A percentile compares a stretch with the other conserved stretches of the same genome.
phyloP scores from a whole-genome alignment of 2,888 invertebrate genomes.

The Rhodophaea formosa region DNA sequence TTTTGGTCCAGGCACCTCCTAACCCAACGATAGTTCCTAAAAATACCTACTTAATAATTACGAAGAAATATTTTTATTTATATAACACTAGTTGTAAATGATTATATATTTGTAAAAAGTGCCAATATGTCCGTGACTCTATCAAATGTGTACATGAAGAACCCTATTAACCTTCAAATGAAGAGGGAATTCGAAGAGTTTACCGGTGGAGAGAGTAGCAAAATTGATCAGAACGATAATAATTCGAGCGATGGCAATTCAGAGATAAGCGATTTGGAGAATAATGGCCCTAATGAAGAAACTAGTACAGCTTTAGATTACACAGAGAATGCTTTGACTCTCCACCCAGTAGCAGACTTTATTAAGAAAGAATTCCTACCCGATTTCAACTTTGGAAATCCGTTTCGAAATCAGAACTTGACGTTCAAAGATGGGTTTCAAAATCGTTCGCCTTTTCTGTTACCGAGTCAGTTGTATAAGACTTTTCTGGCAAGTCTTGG shows the following conservation, averaged over 20 bases:
- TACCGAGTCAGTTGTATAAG: conserved; percentile 90
- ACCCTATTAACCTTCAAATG: conserved; percentile 68
- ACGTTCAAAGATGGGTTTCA: conserved; percentile 67
- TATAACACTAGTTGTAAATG: conserved; percentile 53
- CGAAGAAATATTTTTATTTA: conserved; percentile 75
- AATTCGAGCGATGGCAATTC: conserved; percentile 69
- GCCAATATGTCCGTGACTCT: conserved; percentile 72
- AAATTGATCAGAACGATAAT: conserved; percentile 61
- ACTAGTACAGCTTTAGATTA: conserved; percentile 61
- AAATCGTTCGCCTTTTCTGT: conserved; percentile 79
- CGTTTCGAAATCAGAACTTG: conserved; percentile 67
- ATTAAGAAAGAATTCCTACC: conserved; percentile 77
- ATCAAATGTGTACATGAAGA: conserved; percentile 66
- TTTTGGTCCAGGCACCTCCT: conserved; percentile 73
- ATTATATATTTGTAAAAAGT: conserved; percentile 58
- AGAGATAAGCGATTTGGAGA: conserved; percentile 69
- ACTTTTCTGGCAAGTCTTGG: conserved; percentile 86
- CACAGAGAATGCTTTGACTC: conserved; percentile 61
- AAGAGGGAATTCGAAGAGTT: conserved; percentile 71
- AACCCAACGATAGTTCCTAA: conserved; percentile 82
- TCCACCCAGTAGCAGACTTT: conserved; percentile 72
- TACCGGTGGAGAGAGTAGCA: conserved; percentile 51
- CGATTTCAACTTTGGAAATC: conserved; percentile 69
- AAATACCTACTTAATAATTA: conserved; percentile 77
- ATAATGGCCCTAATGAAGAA: conserved; percentile 59